Percentiles rank a stretch among this genome's conserved stretches.
Conservation (phyloP, 1,140 invertebrate genomes). For the Ceratoteleas bidentatus region DNA sequence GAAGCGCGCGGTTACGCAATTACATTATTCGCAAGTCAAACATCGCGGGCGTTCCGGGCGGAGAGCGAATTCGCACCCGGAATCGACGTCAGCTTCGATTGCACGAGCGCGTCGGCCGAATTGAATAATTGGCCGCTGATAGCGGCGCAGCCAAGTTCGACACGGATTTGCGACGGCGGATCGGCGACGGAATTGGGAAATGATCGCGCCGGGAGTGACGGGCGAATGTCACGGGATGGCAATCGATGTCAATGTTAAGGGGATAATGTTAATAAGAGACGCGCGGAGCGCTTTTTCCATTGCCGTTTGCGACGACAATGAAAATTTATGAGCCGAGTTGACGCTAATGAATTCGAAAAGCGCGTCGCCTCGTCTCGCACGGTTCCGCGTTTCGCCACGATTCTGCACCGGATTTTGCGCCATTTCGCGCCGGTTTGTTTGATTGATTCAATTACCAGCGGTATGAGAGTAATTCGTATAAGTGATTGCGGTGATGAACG, state of each 20-base stretch:
- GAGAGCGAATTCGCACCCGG: constrained; percentile 24
- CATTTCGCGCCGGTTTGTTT: no score
- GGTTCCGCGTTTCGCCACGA: no score
- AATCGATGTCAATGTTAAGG: constrained; percentile 40
- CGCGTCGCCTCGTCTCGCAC: not conserved
- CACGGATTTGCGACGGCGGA: not conserved
- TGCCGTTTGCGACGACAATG: constrained; percentile 7
- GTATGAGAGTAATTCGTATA: no score
- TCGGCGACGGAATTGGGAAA: constrained; percentile 9
- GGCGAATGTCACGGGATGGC: constrained; percentile 7
- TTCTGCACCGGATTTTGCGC: no score
- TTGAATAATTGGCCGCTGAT: constrained; percentile 36
- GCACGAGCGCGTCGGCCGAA: constrained; percentile 13
- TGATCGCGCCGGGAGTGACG: constrained; percentile 11
- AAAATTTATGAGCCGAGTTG: constrained; percentile 12
- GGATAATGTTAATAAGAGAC: constrained; percentile 15
- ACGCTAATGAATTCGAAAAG: not conserved
- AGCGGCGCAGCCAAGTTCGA: constrained; percentile 19
- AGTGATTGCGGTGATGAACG: no score
- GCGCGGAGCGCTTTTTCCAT: constrained; percentile 6
- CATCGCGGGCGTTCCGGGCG: constrained; percentile 18
- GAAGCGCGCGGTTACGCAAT: constrained; percentile 28
- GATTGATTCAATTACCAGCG: no score
- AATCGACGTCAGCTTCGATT: constrained; percentile 38
- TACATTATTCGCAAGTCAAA: constrained; percentile 29